phyloP scores from a whole-genome alignment of 2,888 invertebrate genomes.

The Tetranychus truncatus region DNA sequence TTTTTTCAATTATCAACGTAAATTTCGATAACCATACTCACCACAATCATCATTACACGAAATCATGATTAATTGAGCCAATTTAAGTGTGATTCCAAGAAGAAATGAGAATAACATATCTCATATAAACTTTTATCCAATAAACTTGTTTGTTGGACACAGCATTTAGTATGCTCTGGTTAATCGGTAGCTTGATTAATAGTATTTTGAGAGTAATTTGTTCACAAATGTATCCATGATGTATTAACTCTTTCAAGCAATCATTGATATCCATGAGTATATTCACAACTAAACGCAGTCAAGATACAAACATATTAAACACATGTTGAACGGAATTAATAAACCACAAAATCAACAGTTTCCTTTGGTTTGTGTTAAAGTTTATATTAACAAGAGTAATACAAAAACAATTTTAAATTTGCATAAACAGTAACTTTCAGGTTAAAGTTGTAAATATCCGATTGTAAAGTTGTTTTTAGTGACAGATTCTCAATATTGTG shows the following conservation, averaged over 20 bases:
- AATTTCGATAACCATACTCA: neutral
- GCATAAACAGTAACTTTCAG: no score
- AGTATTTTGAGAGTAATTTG: neutral
- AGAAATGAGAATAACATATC: neutral
- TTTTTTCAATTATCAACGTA: neutral
- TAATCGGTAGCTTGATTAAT: neutral
- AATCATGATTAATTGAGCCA: neutral
- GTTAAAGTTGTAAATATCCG: neutral
- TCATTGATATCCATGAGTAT: no score
- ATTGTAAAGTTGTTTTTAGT: neutral
- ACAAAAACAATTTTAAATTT: no score
- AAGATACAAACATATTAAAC: no score
- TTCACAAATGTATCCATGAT: no score
- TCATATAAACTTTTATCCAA: neutral
- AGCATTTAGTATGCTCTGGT: neutral
- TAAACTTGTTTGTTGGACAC: neutral
- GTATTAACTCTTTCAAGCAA: no score
- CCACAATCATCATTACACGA: neutral
- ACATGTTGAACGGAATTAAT: no score
- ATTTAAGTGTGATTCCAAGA: neutral
- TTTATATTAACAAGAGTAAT: no score
- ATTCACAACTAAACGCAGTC: no score
- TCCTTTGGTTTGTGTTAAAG: no score
- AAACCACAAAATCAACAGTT: no score
- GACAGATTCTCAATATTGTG: neutral